phyloP scores from a whole-genome alignment of 2,113 vertebrate species.

The Hippolais icterina region DNA sequence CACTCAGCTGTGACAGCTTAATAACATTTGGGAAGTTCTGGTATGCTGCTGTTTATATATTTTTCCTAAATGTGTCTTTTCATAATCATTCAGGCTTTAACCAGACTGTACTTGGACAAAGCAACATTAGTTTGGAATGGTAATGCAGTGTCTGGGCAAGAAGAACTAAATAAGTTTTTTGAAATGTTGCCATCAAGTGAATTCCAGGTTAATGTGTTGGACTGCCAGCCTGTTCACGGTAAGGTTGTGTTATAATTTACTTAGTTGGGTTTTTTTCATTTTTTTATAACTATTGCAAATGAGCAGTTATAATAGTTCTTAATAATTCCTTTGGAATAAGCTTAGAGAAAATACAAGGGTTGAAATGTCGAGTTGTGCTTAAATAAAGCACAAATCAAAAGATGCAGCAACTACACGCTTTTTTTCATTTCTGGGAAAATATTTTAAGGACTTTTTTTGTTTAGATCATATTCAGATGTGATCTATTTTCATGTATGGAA shows the following conservation, averaged over 20 bases:
- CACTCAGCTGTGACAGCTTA: background rate
- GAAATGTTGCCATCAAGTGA: constrained; percentile 95
- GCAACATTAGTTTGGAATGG: constrained; percentile 97
- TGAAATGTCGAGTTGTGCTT: background rate
- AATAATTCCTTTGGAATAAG: background rate
- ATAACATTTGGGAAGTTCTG: background rate
- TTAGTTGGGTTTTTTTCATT: background rate
- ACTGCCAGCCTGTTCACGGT: constrained; percentile 97
- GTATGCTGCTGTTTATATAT: background rate
- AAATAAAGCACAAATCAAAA: background rate
- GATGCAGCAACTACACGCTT: background rate
- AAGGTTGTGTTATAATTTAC: constrained; percentile 36
- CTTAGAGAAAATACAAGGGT: background rate
- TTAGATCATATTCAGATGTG: background rate
- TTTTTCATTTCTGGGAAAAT: background rate
- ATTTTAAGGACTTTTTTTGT: background rate
- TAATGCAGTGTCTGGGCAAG: constrained; percentile 89
- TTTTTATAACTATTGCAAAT: background rate
- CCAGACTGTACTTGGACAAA: constrained; percentile 91
- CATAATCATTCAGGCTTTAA: constrained; percentile 78
- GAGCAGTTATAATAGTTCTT: background rate
- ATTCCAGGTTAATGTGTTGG: constrained; percentile 89
- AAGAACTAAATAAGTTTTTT: constrained; percentile 91
- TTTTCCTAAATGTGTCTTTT: background rate
- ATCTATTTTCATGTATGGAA: background rate